Base-by-base conservation (phyloP, 2,113 vertebrate genomes). In the Toxotes chatareus region DNA sequence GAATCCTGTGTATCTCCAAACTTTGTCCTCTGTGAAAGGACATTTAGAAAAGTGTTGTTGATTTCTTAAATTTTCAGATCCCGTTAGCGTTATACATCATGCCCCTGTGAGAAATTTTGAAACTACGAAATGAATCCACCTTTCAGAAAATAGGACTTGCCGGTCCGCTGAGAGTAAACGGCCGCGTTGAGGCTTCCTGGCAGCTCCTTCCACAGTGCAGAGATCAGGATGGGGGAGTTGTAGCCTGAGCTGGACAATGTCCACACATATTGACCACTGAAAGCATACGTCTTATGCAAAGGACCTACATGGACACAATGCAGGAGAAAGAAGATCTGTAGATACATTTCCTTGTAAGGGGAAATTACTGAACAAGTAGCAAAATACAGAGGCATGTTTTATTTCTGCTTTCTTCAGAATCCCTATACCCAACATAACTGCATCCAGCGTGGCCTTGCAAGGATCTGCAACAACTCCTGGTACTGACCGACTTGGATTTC, bases 191-290 rank as follows among this genome's bases (percentile, higher is more conserved):
- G 72, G 72, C 91, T 90, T n/a, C 95, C 95, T 0, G 96, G 95
- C 49, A 97, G 94, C 8, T 94, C 95, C 80, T 93, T 95, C 97
- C 96, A 97, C 79, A 97, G 91, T 0, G 88, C 64, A 12, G 92
- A 93, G 80, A 96, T 94, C 67, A 12, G 86, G 63, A 93, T 63
- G 8, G 96, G 95, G 23, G 91, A 86, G 4, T 89, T 95, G 59
- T 77, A 74, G 53, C 95, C 95, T 6, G 87, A 89, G 60, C 94
- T 94, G 46, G 95, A 95, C 79, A 96, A 67, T 0, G 95, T 96
- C 97, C 97, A 97, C 79, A 96, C 94, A 0, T 96, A 94, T 75
- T 94, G 90, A 14, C 96, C 95, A 32, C 94, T 96, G 93, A 97
- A 97, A 4, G 93, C 92, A n/a, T 95, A 97, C 0, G 94, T 96